A percentile compares a stretch with the other conserved stretches of the same genome.
Conservation (phyloP, 2,113 vertebrate species). For the Leuciscus idus region DNA sequence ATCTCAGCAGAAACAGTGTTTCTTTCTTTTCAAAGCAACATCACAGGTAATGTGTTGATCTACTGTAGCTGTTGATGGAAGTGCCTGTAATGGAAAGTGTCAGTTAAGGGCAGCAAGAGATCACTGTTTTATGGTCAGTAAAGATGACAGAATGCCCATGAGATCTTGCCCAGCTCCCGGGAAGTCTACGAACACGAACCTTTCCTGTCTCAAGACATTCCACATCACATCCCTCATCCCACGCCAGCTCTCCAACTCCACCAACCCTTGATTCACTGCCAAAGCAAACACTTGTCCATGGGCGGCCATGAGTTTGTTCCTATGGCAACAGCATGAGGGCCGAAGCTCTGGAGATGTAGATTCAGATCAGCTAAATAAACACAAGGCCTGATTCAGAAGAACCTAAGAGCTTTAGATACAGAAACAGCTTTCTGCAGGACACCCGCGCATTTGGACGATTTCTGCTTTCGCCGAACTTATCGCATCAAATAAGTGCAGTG, state of each 20-base stretch:
- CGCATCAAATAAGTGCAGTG: slow-evolving; percentile 67
- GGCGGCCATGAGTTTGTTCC: slow-evolving; percentile 70
- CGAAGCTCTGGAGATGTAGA: slow-evolving; percentile 73
- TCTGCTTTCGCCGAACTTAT: slow-evolving; percentile 65
- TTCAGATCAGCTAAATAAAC: slow-evolving; percentile 75
- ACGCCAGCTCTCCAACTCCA: slow-evolving; percentile 59
- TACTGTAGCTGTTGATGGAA: background rate
- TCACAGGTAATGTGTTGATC: background rate
- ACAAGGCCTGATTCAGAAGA: slow-evolving; percentile 82
- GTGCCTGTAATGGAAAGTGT: background rate
- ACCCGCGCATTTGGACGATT: slow-evolving; percentile 59
- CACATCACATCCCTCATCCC: slow-evolving; percentile 66
- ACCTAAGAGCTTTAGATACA: slow-evolving; percentile 61
- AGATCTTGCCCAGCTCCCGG: slow-evolving; percentile 58
- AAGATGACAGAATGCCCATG: slow-evolving; percentile 67
- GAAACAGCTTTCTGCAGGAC: slow-evolving; percentile 70
- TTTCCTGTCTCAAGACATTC: slow-evolving; percentile 66
- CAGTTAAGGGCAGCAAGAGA: background rate
- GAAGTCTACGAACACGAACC: slow-evolving; percentile 53
- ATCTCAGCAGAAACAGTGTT: background rate
- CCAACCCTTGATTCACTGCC: slow-evolving; percentile 78
- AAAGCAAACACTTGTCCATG: slow-evolving; percentile 77
- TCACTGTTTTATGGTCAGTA: background rate
- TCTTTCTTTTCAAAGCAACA: background rate
- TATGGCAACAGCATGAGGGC: slow-evolving; percentile 70